Conservation (phyloP, 2,113 vertebrate species). For the Campylorhamphus procurvoides region DNA sequence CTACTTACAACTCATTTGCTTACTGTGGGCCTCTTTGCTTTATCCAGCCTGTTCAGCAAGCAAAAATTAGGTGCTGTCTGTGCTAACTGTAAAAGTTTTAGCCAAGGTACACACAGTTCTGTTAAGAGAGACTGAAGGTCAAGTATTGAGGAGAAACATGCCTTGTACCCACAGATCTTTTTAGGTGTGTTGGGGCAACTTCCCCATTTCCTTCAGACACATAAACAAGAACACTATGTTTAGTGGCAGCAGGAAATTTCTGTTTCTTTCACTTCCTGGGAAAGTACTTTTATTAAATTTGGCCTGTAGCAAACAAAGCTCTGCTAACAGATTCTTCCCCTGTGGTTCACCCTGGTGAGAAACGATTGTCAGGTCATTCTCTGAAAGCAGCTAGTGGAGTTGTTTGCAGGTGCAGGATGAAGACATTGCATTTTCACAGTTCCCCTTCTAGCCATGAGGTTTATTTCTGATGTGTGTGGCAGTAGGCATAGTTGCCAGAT, state of each 20-base stretch:
- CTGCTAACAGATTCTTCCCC: not conserved
- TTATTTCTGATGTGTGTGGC: not conserved
- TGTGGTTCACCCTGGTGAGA: not conserved
- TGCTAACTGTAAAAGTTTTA: not conserved
- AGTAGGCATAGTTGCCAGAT: not conserved
- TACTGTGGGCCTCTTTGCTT: not conserved
- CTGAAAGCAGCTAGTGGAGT: not conserved
- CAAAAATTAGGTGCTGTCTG: not conserved
- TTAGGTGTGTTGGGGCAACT: not conserved
- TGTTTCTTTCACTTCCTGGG: constrained; percentile 13
- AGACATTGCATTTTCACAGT: not conserved
- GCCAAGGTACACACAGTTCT: not conserved
- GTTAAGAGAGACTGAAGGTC: not conserved
- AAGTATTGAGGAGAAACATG: not conserved
- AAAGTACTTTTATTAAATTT: not conserved
- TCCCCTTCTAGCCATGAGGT: not conserved
- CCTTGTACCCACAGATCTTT: not conserved
- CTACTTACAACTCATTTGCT: not conserved
- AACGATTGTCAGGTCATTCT: not conserved
- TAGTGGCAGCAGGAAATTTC: constrained; percentile 11
- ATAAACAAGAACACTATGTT: not conserved
- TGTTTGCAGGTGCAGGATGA: not conserved
- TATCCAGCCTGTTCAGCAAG: not conserved
- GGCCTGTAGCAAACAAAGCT: not conserved
- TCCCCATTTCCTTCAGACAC: constrained; percentile 2